phyloP scores from a whole-genome alignment of 2,888 invertebrate genomes.

The Meliscaeva auricollis region DNA sequence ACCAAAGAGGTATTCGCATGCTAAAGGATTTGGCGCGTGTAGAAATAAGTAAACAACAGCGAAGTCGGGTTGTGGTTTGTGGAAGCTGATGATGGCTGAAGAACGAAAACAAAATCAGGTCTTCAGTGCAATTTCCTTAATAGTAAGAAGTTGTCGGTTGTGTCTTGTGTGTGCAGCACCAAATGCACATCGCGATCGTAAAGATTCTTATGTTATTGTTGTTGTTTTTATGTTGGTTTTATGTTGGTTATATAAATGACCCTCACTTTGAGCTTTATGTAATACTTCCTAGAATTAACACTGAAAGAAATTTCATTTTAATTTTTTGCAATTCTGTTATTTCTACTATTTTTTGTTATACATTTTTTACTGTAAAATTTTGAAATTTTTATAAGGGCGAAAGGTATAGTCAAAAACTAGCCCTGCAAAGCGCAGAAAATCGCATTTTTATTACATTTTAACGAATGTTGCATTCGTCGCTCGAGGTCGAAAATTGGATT shows the following conservation, averaged over 20 bases:
- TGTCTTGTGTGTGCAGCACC: background rate
- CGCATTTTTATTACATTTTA: too few relatives aligned
- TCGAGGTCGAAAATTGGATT: too few relatives aligned
- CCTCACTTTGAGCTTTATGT: constrained; percentile 16
- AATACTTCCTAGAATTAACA: constrained; percentile 18
- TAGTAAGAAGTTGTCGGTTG: constrained; percentile 5
- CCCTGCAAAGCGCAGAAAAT: too few relatives aligned
- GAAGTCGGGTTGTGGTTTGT: background rate
- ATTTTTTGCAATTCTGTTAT: too few relatives aligned
- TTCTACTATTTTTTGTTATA: too few relatives aligned
- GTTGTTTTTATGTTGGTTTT: background rate
- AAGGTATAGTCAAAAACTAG: too few relatives aligned
- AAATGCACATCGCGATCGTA: too few relatives aligned
- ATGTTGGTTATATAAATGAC: constrained; percentile 3
- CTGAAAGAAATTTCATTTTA: constrained; percentile 18
- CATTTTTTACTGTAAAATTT: too few relatives aligned
- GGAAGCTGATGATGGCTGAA: constrained; percentile 7
- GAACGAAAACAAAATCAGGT: constrained; percentile 75
- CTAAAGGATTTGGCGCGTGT: constrained; percentile 32
- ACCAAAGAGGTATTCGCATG: too few relatives aligned
- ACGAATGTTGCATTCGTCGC: too few relatives aligned
- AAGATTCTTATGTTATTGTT: background rate
- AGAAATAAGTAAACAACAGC: constrained; percentile 12
- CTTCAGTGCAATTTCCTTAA: constrained; percentile 65
- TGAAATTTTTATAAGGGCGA: too few relatives aligned